phyloP scores from a whole-genome alignment of 2,797 vertebrate species.

The Gobio occitaniae region DNA sequence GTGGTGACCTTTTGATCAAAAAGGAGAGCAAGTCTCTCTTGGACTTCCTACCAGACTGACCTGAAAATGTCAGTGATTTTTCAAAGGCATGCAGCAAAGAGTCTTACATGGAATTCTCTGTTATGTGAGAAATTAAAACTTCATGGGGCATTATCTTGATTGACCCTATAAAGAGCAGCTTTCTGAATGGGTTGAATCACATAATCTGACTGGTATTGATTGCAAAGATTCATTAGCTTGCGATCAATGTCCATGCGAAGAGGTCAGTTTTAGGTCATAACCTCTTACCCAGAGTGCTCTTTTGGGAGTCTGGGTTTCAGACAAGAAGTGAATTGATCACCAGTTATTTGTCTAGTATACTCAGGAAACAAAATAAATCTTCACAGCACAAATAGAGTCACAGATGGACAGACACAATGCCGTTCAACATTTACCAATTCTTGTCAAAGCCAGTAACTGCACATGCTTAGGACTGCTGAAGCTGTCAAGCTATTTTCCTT shows the following conservation, averaged over 20 bases:
- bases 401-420: slow-evolving; percentile 13
- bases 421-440: background rate
- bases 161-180: background rate
- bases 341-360: slow-evolving; percentile 9
- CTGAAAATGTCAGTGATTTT: slow-evolving; percentile 26
- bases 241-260: slow-evolving; percentile 64
- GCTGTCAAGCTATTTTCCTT: background rate
- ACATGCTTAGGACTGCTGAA: background rate
- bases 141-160: background rate
- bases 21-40: slow-evolving; percentile 10
- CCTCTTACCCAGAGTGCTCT: slow-evolving; percentile 60
- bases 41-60: slow-evolving; percentile 14
- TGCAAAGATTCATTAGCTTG: slow-evolving; percentile 31
- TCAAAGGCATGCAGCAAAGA: background rate
- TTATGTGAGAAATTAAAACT: slow-evolving; percentile 6
- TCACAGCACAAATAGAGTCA: background rate
- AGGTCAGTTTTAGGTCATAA: slow-evolving; percentile 66
- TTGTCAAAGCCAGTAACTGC: background rate
- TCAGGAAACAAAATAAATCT: slow-evolving; percentile 11
- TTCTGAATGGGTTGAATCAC: slow-evolving; percentile 19
- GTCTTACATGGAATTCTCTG: background rate
- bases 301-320: slow-evolving; percentile 65
- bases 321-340: slow-evolving; percentile 67
- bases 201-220: slow-evolving; percentile 27
- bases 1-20: slow-evolving; percentile 43